phyloP scores from a whole-genome alignment of 2,888 invertebrate genomes.

The Coelopa pilipes region DNA sequence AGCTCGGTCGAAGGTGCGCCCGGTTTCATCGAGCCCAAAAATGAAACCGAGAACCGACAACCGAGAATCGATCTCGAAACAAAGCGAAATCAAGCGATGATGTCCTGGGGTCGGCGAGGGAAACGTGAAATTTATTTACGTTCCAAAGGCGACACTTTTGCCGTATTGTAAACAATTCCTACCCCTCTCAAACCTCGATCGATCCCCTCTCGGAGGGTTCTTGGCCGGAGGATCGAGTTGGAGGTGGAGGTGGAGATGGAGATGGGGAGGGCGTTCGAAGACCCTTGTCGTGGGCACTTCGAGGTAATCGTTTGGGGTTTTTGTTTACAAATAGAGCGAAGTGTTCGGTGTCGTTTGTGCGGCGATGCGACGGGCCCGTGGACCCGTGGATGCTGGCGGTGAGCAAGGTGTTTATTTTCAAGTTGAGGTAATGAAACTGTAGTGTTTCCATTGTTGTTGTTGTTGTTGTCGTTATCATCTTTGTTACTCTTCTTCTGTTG shows the following conservation, averaged over 20 bases:
- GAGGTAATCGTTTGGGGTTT: constrained; percentile 26
- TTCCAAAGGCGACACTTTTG: constrained; percentile 33
- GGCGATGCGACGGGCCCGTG: constrained; percentile 3
- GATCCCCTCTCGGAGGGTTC: too few relatives aligned
- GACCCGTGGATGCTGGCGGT: constrained; percentile 17
- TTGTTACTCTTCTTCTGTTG: not conserved
- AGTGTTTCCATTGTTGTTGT: constrained; percentile 20
- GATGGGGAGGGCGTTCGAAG: constrained; percentile 33
- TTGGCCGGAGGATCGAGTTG: too few relatives aligned
- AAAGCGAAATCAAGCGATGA: too few relatives aligned
- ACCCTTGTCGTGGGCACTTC: constrained; percentile 36
- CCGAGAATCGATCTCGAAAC: not conserved
- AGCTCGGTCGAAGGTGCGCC: constrained; percentile 36
- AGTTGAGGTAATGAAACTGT: constrained; percentile 49
- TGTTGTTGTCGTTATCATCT: too few relatives aligned
- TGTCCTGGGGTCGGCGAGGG: too few relatives aligned
- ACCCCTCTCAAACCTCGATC: not conserved
- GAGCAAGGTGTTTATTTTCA: constrained; percentile 52
- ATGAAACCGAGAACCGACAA: not conserved
- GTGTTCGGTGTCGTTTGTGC: constrained; percentile 33
- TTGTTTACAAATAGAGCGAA: constrained; percentile 42
- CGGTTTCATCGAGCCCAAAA: constrained; percentile 13
- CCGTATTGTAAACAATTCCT: constrained; percentile 36
- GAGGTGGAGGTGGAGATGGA: too few relatives aligned
- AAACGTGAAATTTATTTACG: not conserved